Base-by-base conservation (phyloP, 2,113 vertebrate species). In the Siniperca chuatsi region DNA sequence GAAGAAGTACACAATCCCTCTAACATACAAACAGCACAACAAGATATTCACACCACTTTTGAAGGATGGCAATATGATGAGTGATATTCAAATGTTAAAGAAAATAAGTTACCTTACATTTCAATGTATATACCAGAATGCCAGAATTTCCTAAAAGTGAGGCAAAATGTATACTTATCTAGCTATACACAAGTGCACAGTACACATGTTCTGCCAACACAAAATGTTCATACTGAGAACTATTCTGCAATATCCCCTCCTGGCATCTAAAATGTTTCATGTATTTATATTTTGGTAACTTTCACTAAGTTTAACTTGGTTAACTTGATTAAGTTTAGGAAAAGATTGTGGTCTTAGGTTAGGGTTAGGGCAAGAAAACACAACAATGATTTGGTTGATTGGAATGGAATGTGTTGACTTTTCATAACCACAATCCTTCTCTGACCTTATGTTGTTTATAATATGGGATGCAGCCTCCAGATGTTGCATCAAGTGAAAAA, bases 381-480 rank as follows among this genome's bases (percentile, higher is more conserved):
- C 16, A 20, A 4, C 60, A 9, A 12, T 46, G 42, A 2, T 18
- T 18, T 18, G n/a, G n/a, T 15, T 66, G 21, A 11, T 29, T 33
- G 13, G 12, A 16, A 16, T n/a, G 4, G 20, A 23, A 62, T 9
- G 1, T 20, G 16, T 40, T 67, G 40, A 67, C 37, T 13, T 18
- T 20, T 48, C 21, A 37, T 37, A n/a, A 42, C 20, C 33, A 58
- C 35, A 44, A 29, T 25, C 37, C n/a, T 42, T 25, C 15, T 46
- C 15, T 35, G 64, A 44, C 37, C 35, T 46, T 9, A 11, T 3
- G 4, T 33, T 15, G 33, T 54, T 18, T 9, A 42, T 13, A 12
- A 68, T 37, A 6, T 58, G 16, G 25, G n/a, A 67, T 58, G 23
- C 11, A 78, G 18, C 12, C 52, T 58, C 65, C 76, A 78, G 40